phyloP scores from a whole-genome alignment of 2,888 invertebrate species.

The Eurytoma adleriae region DNA sequence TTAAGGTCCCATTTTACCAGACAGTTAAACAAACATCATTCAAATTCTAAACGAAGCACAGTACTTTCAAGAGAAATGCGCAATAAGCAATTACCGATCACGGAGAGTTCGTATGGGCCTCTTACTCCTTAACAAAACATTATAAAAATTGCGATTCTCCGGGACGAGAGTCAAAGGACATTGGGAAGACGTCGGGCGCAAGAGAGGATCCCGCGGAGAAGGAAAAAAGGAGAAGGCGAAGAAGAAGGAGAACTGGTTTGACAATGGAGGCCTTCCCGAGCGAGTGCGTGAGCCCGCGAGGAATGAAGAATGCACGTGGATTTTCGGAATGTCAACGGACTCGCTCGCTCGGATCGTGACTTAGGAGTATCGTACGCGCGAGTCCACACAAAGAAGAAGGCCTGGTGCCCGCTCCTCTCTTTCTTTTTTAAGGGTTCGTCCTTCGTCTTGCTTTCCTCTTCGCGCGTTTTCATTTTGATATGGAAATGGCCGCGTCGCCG shows the following conservation, averaged over 20 bases:
- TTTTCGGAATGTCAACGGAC: constrained; percentile 55
- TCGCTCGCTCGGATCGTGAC: constrained; percentile 42
- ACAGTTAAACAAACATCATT: no score
- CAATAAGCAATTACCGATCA: not conserved
- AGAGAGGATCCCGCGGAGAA: constrained; percentile 27
- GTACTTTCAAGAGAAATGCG: no score
- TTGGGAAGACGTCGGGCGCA: not conserved
- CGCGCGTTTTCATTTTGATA: constrained; percentile 4
- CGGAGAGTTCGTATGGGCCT: not conserved
- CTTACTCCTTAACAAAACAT: not conserved
- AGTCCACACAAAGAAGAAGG: no score
- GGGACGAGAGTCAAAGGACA: not conserved
- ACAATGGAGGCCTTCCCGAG: constrained; percentile 54
- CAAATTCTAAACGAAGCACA: no score
- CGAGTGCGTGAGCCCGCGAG: not conserved
- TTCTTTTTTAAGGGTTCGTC: not conserved
- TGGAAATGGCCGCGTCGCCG: constrained; percentile 9
- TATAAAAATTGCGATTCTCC: no score
- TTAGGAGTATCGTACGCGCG: constrained; percentile 2
- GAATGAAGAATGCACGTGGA: constrained; percentile 54
- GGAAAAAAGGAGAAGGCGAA: constrained; percentile 10
- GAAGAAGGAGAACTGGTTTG: constrained; percentile 59
- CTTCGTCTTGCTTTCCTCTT: constrained; percentile 3
- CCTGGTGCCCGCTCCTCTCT: not conserved
- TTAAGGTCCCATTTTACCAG: no score